These are phyloP conservation scores for Aplysia californica DNA, from an alignment of 1,140 invertebrate species.

Conservation along the genomic window DNA sequence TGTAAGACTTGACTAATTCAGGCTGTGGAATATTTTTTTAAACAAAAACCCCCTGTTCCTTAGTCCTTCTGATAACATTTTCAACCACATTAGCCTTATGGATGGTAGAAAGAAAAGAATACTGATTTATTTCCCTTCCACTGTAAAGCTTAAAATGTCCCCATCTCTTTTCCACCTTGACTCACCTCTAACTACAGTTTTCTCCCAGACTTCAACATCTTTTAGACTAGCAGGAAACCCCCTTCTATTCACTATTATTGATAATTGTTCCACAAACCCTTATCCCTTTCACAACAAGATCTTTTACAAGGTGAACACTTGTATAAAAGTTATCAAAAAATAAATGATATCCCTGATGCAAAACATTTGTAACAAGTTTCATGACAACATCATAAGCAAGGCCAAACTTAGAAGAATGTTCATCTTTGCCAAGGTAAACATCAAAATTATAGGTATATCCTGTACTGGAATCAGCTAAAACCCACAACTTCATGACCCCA, in stretches of 20 bases:
- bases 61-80: not conserved
- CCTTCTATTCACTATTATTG: conserved; percentile 16
- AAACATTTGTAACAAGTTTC: not conserved
- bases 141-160: conserved; percentile 10
- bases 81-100: not conserved
- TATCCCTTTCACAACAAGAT: not conserved
- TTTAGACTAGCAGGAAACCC: conserved; percentile 19
- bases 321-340: conserved; percentile 24
- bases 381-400: conserved; percentile 12
- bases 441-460: conserved; percentile 68
- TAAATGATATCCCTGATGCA: conserved; percentile 13
- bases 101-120: not conserved
- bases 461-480: conserved; percentile 32
- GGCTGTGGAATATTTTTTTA: not conserved
- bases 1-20: not conserved
- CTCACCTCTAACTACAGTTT: not conserved
- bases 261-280: conserved; percentile 11
- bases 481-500: conserved; percentile 68
- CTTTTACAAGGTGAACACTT: not conserved
- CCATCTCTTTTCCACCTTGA: conserved; percentile 5
- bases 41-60: not conserved
- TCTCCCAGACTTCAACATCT: conserved; percentile 5
- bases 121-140: not conserved
- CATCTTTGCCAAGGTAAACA: conserved; percentile 63
- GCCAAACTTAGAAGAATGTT: not conserved